These are phyloP conservation scores for Xenops minutus DNA, from an alignment of 2,797 vertebrate genomes.

Conservation along the genomic window DNA sequence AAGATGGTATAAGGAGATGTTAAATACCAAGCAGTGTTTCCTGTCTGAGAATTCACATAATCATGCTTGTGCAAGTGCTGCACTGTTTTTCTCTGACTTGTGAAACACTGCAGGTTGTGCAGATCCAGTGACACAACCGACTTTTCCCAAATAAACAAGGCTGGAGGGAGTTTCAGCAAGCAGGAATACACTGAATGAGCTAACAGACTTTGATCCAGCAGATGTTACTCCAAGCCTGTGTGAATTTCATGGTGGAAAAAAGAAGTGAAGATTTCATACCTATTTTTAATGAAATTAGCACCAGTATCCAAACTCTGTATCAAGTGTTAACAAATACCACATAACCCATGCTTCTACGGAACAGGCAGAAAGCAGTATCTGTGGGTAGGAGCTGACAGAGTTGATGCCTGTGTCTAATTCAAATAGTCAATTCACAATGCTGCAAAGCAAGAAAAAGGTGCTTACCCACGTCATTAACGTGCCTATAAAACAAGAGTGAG, in stretches of 20 bases:
- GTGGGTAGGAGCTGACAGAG: not conserved
- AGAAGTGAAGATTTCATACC: not conserved
- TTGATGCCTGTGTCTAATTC: not conserved
- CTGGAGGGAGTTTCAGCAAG: not conserved
- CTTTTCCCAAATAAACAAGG: not conserved
- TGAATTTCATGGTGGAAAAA: not conserved
- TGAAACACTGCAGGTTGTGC: not conserved
- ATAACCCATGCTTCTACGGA: not conserved
- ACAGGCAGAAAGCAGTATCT: not conserved
- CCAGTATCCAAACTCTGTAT: not conserved
- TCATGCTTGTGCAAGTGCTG: not conserved
- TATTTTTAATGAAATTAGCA: not conserved
- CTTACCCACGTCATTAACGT: not conserved
- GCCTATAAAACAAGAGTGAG: not conserved
- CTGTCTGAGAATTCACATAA: not conserved
- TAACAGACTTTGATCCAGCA: not conserved
- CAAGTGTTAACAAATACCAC: not conserved
- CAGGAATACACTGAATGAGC: not conserved
- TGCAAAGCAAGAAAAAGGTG: not conserved
- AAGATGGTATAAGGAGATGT: not conserved
- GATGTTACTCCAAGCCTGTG: not conserved
- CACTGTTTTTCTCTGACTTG: not conserved
- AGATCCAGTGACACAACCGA: not conserved
- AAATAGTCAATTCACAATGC: not conserved
- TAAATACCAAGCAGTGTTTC: not conserved